Conservation (phyloP, 1,140 invertebrate genomes). For the Drosophila trapezifrons region DNA sequence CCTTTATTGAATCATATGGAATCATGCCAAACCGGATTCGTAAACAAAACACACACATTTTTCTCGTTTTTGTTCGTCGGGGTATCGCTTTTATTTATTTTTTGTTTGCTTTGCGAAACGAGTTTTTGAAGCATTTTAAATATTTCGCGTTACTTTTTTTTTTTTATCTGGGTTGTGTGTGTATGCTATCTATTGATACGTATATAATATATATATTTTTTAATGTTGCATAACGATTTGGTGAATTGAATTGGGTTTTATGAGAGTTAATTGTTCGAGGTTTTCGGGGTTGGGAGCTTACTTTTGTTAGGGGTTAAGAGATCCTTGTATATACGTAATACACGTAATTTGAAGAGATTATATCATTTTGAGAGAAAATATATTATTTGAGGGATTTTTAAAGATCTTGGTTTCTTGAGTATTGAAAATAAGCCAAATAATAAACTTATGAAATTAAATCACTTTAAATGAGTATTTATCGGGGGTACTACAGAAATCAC, state of each 20-base stretch:
- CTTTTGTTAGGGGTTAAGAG: neutral
- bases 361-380: neutral
- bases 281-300: neutral
- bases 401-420: too few relatives aligned
- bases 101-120: constrained; percentile 54
- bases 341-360: neutral
- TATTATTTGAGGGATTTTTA: neutral
- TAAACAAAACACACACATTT: constrained; percentile 51
- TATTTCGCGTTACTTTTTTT: constrained; percentile 32
- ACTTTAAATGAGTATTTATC: too few relatives aligned
- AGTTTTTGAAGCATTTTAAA: constrained; percentile 67
- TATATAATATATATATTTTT: constrained; percentile 39
- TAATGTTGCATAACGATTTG: constrained; percentile 58
- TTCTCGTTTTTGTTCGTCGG: constrained; percentile 16
- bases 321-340: neutral
- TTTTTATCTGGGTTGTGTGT: neutral
- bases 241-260: constrained; percentile 13
- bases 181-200: constrained; percentile 45
- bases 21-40: constrained; percentile 81
- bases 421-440: too few relatives aligned
- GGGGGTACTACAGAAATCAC: too few relatives aligned
- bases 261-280: neutral
- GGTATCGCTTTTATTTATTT: constrained; percentile 17
- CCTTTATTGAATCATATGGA: constrained; percentile 66
- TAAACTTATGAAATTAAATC: too few relatives aligned